These are phyloP conservation scores for Gila robusta DNA, from an alignment of 2,797 vertebrate species.

Conservation along the genomic window DNA sequence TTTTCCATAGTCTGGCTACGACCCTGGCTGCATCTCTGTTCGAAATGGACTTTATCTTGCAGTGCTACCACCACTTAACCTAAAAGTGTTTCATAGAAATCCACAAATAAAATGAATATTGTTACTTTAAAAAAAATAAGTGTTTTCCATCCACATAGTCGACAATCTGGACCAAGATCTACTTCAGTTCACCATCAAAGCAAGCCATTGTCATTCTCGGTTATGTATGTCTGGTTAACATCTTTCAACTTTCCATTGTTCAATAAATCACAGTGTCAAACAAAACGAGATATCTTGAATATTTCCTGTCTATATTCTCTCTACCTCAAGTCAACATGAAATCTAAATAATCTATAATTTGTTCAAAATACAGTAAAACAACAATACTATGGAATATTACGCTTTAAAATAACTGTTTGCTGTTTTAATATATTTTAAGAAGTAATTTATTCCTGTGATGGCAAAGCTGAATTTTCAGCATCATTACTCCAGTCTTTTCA, in stretches of 20 bases:
- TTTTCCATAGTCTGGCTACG: conserved; percentile 40
- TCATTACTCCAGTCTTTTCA: not conserved
- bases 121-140: not conserved
- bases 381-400: not conserved
- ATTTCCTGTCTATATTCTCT: not conserved
- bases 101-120: conserved; percentile 4
- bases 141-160: not conserved
- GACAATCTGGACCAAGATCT: not conserved
- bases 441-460: not conserved
- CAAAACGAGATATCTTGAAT: not conserved
- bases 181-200: conserved; percentile 1
- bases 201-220: not conserved
- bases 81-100: conserved; percentile 1
- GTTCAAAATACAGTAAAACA: not conserved
- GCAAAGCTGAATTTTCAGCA: not conserved
- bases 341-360: not conserved
- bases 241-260: not conserved
- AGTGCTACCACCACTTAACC: not conserved
- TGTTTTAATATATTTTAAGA: not conserved
- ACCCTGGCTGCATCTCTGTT: conserved; percentile 26
- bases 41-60: conserved; percentile 36
- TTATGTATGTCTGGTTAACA: not conserved
- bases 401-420: not conserved
- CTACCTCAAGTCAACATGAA: not conserved
- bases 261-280: not conserved